phyloP scores from a whole-genome alignment of 2,113 vertebrate genomes.

The Oreochromis tanganicae region DNA sequence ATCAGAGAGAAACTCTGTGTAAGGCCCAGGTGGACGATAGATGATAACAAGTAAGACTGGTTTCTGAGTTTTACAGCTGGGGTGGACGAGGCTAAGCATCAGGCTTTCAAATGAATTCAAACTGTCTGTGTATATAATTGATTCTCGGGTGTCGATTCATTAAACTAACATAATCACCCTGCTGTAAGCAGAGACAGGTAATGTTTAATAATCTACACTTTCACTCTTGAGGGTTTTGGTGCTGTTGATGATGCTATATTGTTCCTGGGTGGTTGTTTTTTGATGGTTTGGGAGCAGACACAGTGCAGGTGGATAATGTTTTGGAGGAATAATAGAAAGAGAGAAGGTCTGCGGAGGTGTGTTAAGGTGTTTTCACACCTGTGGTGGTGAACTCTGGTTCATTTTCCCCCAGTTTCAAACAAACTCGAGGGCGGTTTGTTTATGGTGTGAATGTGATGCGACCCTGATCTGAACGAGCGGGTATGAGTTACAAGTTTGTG shows the following conservation, averaged over 20 bases:
- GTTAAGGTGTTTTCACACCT: background rate
- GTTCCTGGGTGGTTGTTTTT: background rate
- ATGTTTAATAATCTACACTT: background rate
- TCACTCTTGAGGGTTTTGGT: background rate
- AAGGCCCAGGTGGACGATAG: background rate
- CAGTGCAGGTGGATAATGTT: background rate
- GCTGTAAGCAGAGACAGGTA: too few relatives aligned
- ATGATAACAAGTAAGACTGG: background rate
- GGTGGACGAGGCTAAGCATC: too few relatives aligned
- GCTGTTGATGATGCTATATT: background rate
- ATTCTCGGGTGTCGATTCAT: too few relatives aligned
- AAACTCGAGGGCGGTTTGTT: background rate
- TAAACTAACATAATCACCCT: too few relatives aligned
- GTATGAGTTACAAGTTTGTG: background rate
- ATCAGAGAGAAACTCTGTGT: too few relatives aligned
- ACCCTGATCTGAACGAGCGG: background rate
- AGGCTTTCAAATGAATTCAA: too few relatives aligned
- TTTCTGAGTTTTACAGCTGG: too few relatives aligned
- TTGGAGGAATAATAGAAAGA: background rate
- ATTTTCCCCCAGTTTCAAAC: fast-evolving
- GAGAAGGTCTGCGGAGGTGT: background rate
- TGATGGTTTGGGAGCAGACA: background rate
- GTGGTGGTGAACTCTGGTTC: background rate
- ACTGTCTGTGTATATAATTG: too few relatives aligned
- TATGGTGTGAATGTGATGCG: background rate